Conservation (phyloP, 2,888 invertebrate species). For the Ophion ventricosus region DNA sequence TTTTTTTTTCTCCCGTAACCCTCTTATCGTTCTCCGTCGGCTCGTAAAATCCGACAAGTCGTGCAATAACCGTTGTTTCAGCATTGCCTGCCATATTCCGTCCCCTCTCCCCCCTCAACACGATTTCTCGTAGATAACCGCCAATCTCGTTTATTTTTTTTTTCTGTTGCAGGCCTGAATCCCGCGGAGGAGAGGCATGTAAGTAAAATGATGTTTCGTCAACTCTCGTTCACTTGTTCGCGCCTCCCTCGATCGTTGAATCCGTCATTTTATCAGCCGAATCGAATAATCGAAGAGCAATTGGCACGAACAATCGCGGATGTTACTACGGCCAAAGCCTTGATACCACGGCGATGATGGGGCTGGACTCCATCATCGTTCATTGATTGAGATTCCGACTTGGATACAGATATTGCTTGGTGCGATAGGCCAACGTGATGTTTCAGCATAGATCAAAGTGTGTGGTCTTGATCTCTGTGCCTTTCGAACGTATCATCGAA, state of each 20-base stretch:
- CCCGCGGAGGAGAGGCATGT: conserved; percentile 88
- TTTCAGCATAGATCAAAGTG: too few species aligned
- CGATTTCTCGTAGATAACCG: conserved; percentile 28
- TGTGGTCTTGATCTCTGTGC: too few species aligned
- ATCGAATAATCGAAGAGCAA: background rate
- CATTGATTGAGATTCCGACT: background rate
- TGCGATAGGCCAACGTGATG: too few species aligned
- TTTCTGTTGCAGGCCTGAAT: conserved; percentile 85
- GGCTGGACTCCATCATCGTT: background rate
- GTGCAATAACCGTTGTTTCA: conserved; percentile 44
- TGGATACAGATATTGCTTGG: background rate
- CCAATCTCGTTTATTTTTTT: conserved; percentile 56
- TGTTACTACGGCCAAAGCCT: background rate
- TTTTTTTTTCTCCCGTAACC: conserved; percentile 49
- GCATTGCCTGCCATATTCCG: background rate
- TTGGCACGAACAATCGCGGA: background rate
- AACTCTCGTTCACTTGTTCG: background rate
- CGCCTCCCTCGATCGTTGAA: background rate
- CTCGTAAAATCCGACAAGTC: conserved; percentile 53
- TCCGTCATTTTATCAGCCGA: background rate
- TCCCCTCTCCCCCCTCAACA: conserved; percentile 16
- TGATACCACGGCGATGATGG: background rate
- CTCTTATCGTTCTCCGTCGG: conserved; percentile 1
- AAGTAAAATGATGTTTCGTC: conserved; percentile 80
- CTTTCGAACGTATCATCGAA: too few species aligned